Evolutionary conservation across 2,888 invertebrate genomes (phyloP).

Genomic region (Prosopocoilus inquinatus): DNA sequence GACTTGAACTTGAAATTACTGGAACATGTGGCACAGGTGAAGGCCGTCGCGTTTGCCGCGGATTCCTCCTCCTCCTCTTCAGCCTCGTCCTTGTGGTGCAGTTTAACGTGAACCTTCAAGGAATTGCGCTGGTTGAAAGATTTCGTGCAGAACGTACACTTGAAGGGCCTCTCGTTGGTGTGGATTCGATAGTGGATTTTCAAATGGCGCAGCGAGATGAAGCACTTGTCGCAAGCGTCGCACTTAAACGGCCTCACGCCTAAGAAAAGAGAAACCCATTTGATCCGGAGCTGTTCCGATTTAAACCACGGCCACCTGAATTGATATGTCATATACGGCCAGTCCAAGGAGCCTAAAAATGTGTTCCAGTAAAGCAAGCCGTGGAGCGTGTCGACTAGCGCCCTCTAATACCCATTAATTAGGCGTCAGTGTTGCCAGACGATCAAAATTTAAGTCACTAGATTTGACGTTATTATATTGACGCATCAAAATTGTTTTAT

Average conservation of each 20-base stretch:
- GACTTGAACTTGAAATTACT: too few species aligned
- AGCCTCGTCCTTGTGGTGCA: neutral
- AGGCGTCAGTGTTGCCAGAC: neutral
- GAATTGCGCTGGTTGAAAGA: constrained; percentile 2
- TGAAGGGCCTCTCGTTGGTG: neutral
- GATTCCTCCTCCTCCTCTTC: neutral
- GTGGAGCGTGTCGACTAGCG: too few species aligned
- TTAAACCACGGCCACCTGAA: too few species aligned
- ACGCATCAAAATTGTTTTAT: too few species aligned
- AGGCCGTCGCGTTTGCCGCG: too few species aligned
- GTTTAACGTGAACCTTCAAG: constrained; percentile 2
- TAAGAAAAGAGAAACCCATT: neutral
- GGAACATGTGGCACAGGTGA: too few species aligned
- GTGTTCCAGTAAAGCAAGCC: too few species aligned
- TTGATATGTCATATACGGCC: too few species aligned
- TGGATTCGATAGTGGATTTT: constrained; percentile 2
- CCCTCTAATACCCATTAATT: too few species aligned
- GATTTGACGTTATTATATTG: too few species aligned
- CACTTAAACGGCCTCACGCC: constrained; percentile 8
- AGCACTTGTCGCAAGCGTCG: constrained; percentile 7
- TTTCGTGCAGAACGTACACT: constrained; percentile 1
- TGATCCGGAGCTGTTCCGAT: neutral
- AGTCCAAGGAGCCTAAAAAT: too few species aligned
- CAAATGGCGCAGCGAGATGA: constrained; percentile 4
- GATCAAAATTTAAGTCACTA: too few species aligned